Evolutionary conservation across 2,888 invertebrate genomes (phyloP), one percentile per base, ranked within the genome.

Genomic region (Lordiphosa fenestrarum): DNA sequence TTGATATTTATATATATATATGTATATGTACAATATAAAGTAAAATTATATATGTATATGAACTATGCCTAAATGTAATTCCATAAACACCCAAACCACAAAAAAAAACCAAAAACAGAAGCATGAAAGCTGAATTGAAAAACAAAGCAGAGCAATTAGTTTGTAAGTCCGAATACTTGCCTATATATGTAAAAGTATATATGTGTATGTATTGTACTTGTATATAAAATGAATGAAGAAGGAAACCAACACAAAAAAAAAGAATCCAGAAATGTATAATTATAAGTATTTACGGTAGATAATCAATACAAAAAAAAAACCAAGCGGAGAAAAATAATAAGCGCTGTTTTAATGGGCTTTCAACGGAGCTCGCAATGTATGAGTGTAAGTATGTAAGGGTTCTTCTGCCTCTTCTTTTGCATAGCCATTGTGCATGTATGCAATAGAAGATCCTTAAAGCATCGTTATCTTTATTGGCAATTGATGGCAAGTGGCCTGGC

Each of bases 301-400:
- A 80, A 80, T 80, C 80, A 80, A 82, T 84, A 83, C 57, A 80
- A 84, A 84, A 77, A 80, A 84, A 84, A 77, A 74, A 66, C 52
- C 39, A 57, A 61, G 50, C 61, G 36, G 67, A 56, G 33, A 58
- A 59, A 66, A 49, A 48, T 39, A 23, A n/a, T 42, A 7, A 0
- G 6, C 2, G 6, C 2, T n/a, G 4, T n/a, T 36, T 25, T 2
- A 23, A 2, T 40, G 1, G 13, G 13, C n/a, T 19, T 19, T 19
- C 2, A 4, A 19, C 0, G 0, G 19, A 19, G 19, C 4, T 3
- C 19, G 15, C 15, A 15, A 15, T 15, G 15, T 1, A 15, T 15
- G 15, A 15, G 19, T 4, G 19, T 19, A 19, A 19, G 19, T 19
- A 19, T 19, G 19, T 19, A 19, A 19, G 19, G 3, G 19, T 19